Evolutionary conservation across 2,113 vertebrate species (phyloP), one percentile per base, ranked within the genome.

Genomic region (Calonectris borealis): DNA sequence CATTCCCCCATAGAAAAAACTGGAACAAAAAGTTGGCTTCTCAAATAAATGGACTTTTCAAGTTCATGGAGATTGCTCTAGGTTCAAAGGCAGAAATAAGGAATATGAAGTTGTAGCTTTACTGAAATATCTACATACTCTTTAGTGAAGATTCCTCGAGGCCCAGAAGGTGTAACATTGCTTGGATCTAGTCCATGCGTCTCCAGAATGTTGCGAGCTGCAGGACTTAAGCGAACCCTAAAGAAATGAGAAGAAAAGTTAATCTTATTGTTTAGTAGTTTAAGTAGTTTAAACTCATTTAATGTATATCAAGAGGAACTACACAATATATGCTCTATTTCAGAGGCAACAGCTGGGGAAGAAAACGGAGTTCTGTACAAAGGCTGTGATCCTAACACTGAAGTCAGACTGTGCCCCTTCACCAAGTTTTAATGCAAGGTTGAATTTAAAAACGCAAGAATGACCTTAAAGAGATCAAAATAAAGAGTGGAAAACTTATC

Each of bases 211-310:
- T 98, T 98, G 66, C 99, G 98, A 48, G 99, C 99, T 92, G 99
- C 99, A 72, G 99, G 99, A 98, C 99, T 99, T 93, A 99, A 94
- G 27, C 99, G 98, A 77, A 99, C 73, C 86, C 99, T 99, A 96
- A 54, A 96, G 65, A 96, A 96, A 69, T 27, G 15, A 94, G 62
- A 8, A 42, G 29, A 12, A n/a, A n/a, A n/a, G n/a, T n/a, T n/a
- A n/a, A n/a, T n/a, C n/a, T n/a, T n/a, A n/a, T n/a, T n/a, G n/a
- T n/a, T n/a, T n/a, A n/a, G n/a, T n/a, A n/a, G n/a, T n/a, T n/a
- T n/a, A n/a, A n/a, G n/a, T n/a, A n/a, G n/a, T n/a, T n/a, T n/a
- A n/a, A n/a, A n/a, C n/a, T 76, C 5, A 42, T 44, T 58, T 75
- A 29, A 18, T 5, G 9, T 46, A 13, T 25, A 36, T 36, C 20